These are phyloP conservation scores for Iphiclides podalirius DNA, from an alignment of 2,888 invertebrate species.

Conservation along the genomic window DNA sequence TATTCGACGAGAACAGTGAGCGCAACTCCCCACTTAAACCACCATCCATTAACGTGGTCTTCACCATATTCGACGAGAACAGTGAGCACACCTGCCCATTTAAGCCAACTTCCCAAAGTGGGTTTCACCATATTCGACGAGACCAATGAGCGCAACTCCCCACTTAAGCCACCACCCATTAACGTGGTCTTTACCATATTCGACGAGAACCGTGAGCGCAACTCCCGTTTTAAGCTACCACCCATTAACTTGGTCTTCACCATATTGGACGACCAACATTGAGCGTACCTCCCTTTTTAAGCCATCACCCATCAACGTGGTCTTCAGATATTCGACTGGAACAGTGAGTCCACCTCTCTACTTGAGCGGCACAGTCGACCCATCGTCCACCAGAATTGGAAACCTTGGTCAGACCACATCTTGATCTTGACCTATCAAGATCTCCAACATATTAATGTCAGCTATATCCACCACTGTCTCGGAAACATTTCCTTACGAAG, in stretches of 20 bases:
- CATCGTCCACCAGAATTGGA: too few species aligned
- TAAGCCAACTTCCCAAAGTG: conserved; percentile 11
- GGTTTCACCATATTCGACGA: conserved; percentile 99
- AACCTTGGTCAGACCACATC: too few species aligned
- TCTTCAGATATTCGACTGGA: not conserved
- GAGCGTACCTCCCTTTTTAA: conserved; percentile 46
- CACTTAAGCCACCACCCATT: conserved; percentile 95
- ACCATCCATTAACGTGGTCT: conserved; percentile 97
- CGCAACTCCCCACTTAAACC: too few species aligned
- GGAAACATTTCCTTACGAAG: too few species aligned
- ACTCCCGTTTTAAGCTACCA: conserved; percentile 2
- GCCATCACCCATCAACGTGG: too few species aligned
- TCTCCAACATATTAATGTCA: too few species aligned
- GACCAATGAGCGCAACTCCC: conserved; percentile 93
- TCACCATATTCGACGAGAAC: conserved; percentile 54
- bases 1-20: conserved; percentile 98
- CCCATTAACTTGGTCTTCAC: too few species aligned
- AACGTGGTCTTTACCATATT: conserved; percentile 93
- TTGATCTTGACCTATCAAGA: too few species aligned
- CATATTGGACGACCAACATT: conserved; percentile 99
- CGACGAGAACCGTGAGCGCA: not conserved
- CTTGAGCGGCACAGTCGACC: too few species aligned
- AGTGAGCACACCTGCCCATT: not conserved
- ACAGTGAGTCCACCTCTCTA: not conserved
- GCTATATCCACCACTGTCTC: too few species aligned